Conservation (phyloP, 30 jellyfish, hydroid and myxozoan species). For the Cassiopea andromeda region DNA sequence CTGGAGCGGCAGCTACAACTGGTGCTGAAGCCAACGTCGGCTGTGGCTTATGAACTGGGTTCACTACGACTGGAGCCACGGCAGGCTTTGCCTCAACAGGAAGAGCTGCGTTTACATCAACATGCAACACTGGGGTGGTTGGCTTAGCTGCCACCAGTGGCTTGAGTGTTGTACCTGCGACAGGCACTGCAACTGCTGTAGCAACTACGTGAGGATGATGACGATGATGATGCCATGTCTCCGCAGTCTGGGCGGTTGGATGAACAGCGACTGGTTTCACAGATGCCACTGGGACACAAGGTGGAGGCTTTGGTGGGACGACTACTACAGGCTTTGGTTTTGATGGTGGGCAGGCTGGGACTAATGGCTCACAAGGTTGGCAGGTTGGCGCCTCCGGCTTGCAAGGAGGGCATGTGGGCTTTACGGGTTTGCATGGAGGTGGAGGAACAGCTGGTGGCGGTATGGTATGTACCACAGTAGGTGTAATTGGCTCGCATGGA, state of each 20-base stretch:
- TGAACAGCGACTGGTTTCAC: constrained; percentile 33
- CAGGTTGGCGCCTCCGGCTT: constrained; percentile 60
- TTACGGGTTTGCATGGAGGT: constrained; percentile 64
- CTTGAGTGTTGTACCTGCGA: constrained; percentile 5
- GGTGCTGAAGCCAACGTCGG: constrained; percentile 24
- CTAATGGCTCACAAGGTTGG: constrained; percentile 68
- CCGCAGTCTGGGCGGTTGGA: constrained; percentile 32
- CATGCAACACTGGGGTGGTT: constrained; percentile 18
- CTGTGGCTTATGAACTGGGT: constrained; percentile 41
- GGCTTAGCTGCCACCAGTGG: constrained; percentile 26
- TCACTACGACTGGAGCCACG: constrained; percentile 68
- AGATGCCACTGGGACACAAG: constrained; percentile 37
- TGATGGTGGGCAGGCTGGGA: constrained; percentile 51
- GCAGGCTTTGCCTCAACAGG: constrained; percentile 27
- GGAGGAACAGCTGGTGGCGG: constrained; percentile 49
- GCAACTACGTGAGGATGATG: constrained; percentile 27
- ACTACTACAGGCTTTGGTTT: constrained; percentile 23
- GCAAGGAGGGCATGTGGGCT: constrained; percentile 61
- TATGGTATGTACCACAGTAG: not conserved
- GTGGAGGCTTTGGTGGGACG: constrained; percentile 25
- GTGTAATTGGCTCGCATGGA: constrained; percentile 25
- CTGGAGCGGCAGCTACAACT: constrained; percentile 49
- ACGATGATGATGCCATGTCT: constrained; percentile 53
- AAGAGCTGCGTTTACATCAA: constrained; percentile 23
- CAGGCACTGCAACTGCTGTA: constrained; percentile 13